phyloP scores from a whole-genome alignment of 1,140 invertebrate species.

The Chionoecetes opilio region DNA sequence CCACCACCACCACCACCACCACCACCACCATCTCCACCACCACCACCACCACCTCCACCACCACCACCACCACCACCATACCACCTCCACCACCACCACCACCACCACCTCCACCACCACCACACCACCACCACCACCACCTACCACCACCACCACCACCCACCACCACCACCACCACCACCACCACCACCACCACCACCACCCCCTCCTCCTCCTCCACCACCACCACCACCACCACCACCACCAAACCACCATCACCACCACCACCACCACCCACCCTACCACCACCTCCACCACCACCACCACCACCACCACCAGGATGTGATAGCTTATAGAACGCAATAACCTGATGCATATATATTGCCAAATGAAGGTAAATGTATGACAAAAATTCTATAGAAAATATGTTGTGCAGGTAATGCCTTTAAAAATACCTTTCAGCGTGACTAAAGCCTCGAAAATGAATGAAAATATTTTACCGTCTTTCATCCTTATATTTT shows the following conservation, averaged over 20 bases:
- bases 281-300: neutral
- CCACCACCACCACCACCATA: too few species aligned
- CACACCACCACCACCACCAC: too few species aligned
- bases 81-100: too few species aligned
- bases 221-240: neutral
- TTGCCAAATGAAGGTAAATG: neutral
- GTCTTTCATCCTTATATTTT: neutral
- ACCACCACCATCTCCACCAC: neutral
- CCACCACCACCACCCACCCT: neutral
- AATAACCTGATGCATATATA: neutral
- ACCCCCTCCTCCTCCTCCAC: too few species aligned
- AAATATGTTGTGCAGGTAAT: neutral
- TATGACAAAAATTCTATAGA: neutral
- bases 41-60: neutral
- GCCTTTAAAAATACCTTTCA: neutral
- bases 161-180: neutral
- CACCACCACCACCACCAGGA: neutral
- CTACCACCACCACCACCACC: neutral
- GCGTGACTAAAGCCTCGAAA: neutral
- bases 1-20: neutral
- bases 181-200: too few species aligned
- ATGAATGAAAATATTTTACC: neutral
- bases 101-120: too few species aligned
- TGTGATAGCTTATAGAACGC: neutral
- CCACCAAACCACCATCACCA: neutral